These are phyloP conservation scores for Brachyistius frenatus DNA, from an alignment of 2,113 vertebrate species.

Conservation along the genomic window DNA sequence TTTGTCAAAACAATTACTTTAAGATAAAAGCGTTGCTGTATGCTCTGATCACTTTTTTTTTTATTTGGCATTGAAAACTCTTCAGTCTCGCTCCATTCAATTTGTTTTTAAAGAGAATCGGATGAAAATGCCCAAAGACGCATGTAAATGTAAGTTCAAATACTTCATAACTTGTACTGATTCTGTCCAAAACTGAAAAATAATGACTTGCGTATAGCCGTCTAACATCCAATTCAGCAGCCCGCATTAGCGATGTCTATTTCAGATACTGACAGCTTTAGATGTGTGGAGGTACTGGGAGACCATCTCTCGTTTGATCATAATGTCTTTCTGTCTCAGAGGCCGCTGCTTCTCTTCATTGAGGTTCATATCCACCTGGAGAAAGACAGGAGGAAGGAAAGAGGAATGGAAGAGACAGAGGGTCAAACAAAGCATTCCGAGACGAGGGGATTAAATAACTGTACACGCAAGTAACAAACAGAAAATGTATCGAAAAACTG, in stretches of 20 bases:
- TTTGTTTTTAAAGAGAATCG: too few species aligned
- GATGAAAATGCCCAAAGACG: too few species aligned
- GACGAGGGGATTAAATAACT: background rate
- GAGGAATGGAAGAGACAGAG: background rate
- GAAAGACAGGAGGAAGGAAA: background rate
- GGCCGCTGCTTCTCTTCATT: conserved; percentile 90
- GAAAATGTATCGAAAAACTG: background rate
- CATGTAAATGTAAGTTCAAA: too few species aligned
- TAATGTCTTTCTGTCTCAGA: conserved; percentile 87
- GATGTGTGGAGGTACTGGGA: conserved; percentile 91
- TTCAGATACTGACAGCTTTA: conserved; percentile 84
- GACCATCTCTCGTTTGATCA: conserved; percentile 91
- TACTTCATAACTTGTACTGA: background rate
- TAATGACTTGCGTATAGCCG: background rate
- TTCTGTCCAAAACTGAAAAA: background rate
- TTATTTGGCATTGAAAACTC: too few species aligned
- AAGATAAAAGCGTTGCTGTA: background rate
- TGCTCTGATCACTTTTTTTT: background rate
- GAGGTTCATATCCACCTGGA: conserved; percentile 91
- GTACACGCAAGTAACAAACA: background rate
- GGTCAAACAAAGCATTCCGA: conserved; percentile 5
- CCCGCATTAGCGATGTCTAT: background rate
- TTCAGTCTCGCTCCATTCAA: too few species aligned
- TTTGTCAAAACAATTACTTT: background rate
- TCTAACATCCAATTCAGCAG: background rate